Percentiles rank a stretch among this genome's conserved stretches.
These are phyloP conservation scores for Bos javanicus DNA, from an alignment of 2,113 vertebrate genomes.

Conservation along the genomic window DNA sequence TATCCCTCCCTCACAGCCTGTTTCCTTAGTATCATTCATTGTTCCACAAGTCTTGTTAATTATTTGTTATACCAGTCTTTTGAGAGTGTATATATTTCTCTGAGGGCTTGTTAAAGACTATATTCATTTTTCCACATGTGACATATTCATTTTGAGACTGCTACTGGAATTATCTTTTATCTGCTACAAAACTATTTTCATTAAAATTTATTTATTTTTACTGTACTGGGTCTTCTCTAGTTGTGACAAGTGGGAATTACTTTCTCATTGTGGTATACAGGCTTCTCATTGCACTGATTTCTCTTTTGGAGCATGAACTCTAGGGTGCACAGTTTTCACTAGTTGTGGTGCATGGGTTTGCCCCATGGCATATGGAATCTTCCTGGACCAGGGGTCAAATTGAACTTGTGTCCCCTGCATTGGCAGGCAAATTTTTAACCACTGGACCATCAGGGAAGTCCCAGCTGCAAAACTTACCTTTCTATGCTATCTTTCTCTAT, in stretches of 20 bases:
- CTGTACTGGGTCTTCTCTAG: neutral
- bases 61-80: neutral
- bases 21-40: neutral
- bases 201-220: neutral
- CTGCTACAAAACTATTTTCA: neutral
- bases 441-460: neutral
- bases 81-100: neutral
- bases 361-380: neutral
- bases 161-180: neutral
- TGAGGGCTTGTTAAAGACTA: neutral
- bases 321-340: neutral
- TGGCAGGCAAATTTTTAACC: neutral
- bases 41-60: neutral
- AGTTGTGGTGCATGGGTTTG: neutral
- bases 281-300: neutral
- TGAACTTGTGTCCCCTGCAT: neutral
- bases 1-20: neutral
- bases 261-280: neutral
- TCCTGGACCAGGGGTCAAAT: neutral
- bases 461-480: neutral
- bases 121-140: neutral
- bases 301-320: neutral
- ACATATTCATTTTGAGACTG: neutral
- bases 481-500: neutral
- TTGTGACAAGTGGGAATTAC: neutral